A percentile compares a stretch with the other conserved stretches of the same genome.
Conservation (phyloP, 2,113 vertebrate genomes). For the Euleptes europaea region DNA sequence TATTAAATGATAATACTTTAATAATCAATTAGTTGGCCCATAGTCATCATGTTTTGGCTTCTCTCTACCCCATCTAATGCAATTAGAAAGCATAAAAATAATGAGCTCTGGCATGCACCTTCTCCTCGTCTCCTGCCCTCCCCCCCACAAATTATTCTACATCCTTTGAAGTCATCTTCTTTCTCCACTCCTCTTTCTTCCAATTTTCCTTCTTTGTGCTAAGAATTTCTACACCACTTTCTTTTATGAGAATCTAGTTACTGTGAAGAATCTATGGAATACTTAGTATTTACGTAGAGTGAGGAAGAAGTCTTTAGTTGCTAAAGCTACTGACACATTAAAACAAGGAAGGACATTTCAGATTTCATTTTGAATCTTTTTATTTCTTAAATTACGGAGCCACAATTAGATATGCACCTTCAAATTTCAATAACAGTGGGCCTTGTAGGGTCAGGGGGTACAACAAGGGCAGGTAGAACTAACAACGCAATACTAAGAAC, state of each 20-base stretch:
- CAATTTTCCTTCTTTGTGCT: not conserved
- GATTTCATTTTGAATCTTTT: not conserved
- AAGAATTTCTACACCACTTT: not conserved
- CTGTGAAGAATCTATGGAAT: slow-evolving; percentile 1
- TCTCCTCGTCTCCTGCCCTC: not conserved
- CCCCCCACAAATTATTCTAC: not conserved
- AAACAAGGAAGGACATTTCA: not conserved
- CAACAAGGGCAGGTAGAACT: not conserved
- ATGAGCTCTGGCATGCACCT: not conserved
- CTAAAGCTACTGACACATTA: not conserved
- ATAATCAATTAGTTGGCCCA: slow-evolving; percentile 19
- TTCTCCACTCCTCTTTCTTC: not conserved
- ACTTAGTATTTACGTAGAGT: not conserved
- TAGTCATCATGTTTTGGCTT: not conserved
- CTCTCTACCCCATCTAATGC: not conserved
- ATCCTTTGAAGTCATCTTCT: not conserved
- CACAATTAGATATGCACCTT: not conserved
- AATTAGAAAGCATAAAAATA: slow-evolving; percentile 2
- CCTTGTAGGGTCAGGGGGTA: not conserved
- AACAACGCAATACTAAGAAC: too few species aligned
- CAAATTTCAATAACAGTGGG: not conserved
- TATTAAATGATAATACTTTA: slow-evolving; percentile 17
- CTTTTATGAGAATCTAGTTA: not conserved
- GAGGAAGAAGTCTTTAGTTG: not conserved
- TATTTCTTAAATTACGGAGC: not conserved